These are phyloP conservation scores for Datnioides undecimradiatus DNA, from an alignment of 2,113 vertebrate genomes.

Conservation along the genomic window DNA sequence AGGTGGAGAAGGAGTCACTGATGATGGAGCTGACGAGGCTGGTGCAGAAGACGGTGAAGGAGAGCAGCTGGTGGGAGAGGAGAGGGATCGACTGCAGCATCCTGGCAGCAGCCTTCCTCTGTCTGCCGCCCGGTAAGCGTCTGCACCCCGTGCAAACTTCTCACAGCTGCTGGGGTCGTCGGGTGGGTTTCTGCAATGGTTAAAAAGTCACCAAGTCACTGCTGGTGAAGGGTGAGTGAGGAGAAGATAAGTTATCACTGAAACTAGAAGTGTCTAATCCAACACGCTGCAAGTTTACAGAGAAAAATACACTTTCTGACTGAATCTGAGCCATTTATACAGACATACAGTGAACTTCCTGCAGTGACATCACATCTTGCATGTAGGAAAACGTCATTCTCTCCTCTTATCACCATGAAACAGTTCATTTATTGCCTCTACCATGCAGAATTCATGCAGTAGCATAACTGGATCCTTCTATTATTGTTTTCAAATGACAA, in stretches of 20 bases:
- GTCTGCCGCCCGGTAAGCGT: constrained; percentile 85
- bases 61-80: constrained; percentile 95
- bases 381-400: no score
- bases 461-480: no score
- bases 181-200: not conserved
- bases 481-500: no score
- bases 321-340: not conserved
- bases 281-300: no score
- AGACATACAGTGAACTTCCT: not conserved
- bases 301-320: no score
- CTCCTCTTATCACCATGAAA: not conserved
- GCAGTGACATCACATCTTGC: no score
- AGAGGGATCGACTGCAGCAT: constrained; percentile 89
- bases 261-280: no score
- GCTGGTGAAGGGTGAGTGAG: not conserved
- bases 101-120: constrained; percentile 85
- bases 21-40: constrained; percentile 89
- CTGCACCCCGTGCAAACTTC: not conserved
- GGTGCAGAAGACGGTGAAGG: constrained; percentile 87
- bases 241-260: not conserved
- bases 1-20: constrained; percentile 78
- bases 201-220: not conserved
- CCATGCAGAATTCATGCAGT: not conserved
- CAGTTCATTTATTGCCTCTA: not conserved
- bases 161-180: not conserved